Percentiles rank a stretch among this genome's conserved stretches.
phyloP scores from a whole-genome alignment of 2,113 vertebrate species.

The Trogon surrucura region DNA sequence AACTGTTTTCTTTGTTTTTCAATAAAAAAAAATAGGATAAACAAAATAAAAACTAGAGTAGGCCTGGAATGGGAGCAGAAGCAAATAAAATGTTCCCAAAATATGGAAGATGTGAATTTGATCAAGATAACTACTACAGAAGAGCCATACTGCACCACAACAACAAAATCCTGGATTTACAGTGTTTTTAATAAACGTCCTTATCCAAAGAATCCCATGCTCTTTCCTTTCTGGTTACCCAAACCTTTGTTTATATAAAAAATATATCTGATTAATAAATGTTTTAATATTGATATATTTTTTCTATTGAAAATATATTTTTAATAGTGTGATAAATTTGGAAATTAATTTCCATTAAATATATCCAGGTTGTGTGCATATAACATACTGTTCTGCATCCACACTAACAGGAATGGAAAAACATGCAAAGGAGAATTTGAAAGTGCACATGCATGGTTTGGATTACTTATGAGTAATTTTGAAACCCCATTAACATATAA shows the following conservation, averaged over 20 bases:
- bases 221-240: slow-evolving; percentile 59
- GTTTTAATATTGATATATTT: slow-evolving; percentile 54
- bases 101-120: background rate
- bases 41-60: background rate
- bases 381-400: slow-evolving; percentile 38
- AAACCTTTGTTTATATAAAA: slow-evolving; percentile 74
- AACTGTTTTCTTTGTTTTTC: background rate
- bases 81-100: slow-evolving; percentile 1
- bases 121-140: background rate
- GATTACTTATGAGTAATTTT: slow-evolving; percentile 8
- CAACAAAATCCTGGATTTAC: slow-evolving; percentile 20
- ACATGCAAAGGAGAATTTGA: background rate
- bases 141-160: background rate
- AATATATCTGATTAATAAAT: slow-evolving; percentile 78
- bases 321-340: slow-evolving; percentile 62
- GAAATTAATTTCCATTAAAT: slow-evolving; percentile 59
- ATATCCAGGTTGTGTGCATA: slow-evolving; percentile 24
- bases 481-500: slow-evolving; percentile 33
- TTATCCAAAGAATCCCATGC: slow-evolving; percentile 6
- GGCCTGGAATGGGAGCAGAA: background rate
- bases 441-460: background rate
- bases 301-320: slow-evolving; percentile 74
- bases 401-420: slow-evolving; percentile 4
- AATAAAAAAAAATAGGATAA: background rate
- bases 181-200: background rate